Conservation (phyloP, 1,140 invertebrate genomes). For the Sweltsa coloradensis region DNA sequence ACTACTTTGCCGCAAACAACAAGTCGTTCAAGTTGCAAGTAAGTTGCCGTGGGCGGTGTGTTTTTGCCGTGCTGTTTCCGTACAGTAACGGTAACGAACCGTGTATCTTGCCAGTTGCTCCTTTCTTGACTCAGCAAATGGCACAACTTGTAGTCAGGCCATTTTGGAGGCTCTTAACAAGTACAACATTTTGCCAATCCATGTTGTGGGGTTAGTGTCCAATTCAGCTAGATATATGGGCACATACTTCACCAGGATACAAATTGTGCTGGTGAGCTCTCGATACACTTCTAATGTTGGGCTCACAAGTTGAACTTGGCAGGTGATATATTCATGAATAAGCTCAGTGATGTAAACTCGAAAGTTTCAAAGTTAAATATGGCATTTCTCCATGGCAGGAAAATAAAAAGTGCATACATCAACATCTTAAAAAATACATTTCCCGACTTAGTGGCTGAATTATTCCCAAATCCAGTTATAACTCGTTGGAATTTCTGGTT, state of each 20-base stretch:
- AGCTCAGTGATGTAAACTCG: background rate
- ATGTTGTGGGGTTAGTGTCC: slow-evolving; percentile 1
- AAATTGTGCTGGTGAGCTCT: background rate
- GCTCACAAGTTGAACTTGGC: background rate
- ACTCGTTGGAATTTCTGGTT: background rate
- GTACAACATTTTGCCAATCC: background rate
- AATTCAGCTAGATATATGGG: slow-evolving; percentile 4
- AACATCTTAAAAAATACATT: background rate
- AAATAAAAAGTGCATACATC: slow-evolving; percentile 3
- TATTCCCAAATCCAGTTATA: background rate
- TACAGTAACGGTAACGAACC: background rate
- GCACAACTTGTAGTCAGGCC: slow-evolving; percentile 3
- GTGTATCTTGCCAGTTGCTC: background rate
- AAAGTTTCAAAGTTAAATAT: background rate
- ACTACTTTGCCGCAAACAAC: too few species aligned
- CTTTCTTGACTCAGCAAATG: slow-evolving; percentile 2
- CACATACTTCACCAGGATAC: background rate
- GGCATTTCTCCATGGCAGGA: background rate
- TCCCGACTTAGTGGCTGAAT: background rate
- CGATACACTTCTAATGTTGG: slow-evolving; percentile 1
- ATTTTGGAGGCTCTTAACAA: background rate
- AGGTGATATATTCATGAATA: background rate
- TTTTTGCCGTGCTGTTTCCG: slow-evolving; percentile 1
- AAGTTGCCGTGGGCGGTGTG: background rate
- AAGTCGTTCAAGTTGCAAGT: too few species aligned